Percentiles rank a stretch among this genome's conserved stretches.
These are phyloP conservation scores for Xestia sexstrigata DNA, from an alignment of 2,888 invertebrate genomes.

Conservation along the genomic window DNA sequence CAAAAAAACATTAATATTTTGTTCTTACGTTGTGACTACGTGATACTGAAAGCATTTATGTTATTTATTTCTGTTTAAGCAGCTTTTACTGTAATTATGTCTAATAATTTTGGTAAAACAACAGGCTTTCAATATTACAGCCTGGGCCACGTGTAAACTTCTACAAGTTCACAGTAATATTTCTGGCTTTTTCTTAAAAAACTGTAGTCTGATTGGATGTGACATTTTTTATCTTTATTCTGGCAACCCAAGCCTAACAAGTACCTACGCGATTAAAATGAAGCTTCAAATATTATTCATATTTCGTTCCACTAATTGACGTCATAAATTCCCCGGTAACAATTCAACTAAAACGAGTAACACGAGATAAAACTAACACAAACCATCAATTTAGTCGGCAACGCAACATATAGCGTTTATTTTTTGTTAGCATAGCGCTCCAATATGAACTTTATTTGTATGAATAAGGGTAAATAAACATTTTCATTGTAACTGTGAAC, in stretches of 20 bases:
- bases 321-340: slow-evolving; percentile 30
- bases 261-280: slow-evolving; percentile 5
- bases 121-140: not conserved
- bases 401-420: slow-evolving; percentile 2
- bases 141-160: not conserved
- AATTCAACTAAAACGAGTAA: slow-evolving; percentile 38
- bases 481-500: slow-evolving; percentile 16
- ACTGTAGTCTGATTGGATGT: not conserved
- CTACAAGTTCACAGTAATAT: too few species aligned
- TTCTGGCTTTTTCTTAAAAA: not conserved
- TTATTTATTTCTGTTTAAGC: not conserved
- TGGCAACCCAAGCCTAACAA: not conserved
- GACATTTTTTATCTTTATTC: not conserved
- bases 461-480: slow-evolving; percentile 33
- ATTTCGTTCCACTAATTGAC: slow-evolving; percentile 28
- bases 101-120: not conserved
- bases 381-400: slow-evolving; percentile 38
- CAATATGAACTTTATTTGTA: slow-evolving; percentile 23
- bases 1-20: not conserved
- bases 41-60: not conserved
- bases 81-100: not conserved
- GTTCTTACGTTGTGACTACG: not conserved
- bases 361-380: slow-evolving; percentile 33
- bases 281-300: slow-evolving; percentile 10
- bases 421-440: slow-evolving; percentile 25